phyloP scores from a whole-genome alignment of 2,113 vertebrate species.

The Micronycteris hirsuta region DNA sequence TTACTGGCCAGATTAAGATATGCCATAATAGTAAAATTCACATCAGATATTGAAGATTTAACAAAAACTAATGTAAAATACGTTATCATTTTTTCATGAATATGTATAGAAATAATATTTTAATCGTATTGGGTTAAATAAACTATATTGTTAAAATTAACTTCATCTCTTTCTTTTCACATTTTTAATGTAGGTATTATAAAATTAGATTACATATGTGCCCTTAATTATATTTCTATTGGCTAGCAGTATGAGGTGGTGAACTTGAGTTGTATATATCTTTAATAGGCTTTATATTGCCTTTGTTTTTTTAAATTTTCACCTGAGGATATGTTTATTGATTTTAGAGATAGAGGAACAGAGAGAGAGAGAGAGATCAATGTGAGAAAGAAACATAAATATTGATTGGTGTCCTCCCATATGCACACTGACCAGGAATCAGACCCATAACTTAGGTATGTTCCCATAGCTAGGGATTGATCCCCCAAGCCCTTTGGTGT shows the following conservation, averaged over 20 bases:
- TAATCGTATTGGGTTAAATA: not conserved
- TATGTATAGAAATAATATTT: not conserved
- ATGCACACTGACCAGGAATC: too few relatives aligned
- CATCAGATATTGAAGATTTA: not conserved
- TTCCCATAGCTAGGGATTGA: too few relatives aligned
- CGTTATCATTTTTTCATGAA: not conserved
- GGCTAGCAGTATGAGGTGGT: not conserved
- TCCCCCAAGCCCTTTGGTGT: too few relatives aligned
- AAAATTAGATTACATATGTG: not conserved
- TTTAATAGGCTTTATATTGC: not conserved
- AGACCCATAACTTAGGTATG: too few relatives aligned
- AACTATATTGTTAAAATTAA: not conserved
- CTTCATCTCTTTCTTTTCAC: not conserved
- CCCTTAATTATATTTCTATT: not conserved
- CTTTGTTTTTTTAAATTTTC: not conserved
- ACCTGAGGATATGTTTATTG: too few relatives aligned
- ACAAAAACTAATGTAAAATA: not conserved
- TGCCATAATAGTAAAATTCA: not conserved
- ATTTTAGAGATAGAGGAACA: too few relatives aligned
- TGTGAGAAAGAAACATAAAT: too few relatives aligned
- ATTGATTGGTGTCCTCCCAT: too few relatives aligned
- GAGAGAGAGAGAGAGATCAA: too few relatives aligned
- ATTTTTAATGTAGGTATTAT: not conserved
- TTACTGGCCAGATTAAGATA: not conserved
- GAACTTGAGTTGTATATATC: not conserved